These are phyloP conservation scores for Heterocephalus glaber DNA, from an alignment of 2,113 vertebrate genomes.

Conservation along the genomic window DNA sequence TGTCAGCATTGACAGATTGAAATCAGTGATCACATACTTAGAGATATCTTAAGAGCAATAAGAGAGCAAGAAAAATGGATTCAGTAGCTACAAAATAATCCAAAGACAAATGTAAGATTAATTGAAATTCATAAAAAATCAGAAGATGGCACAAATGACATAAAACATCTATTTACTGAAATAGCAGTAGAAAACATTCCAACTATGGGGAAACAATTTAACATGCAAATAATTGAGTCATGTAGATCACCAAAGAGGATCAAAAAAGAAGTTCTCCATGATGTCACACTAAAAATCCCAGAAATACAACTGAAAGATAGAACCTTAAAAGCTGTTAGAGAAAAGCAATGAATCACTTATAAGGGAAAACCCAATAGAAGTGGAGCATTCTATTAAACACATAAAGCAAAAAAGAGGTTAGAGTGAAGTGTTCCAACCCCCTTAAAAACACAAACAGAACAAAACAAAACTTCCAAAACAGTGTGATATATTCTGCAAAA, in stretches of 20 bases:
- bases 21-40: too few species aligned
- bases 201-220: background rate
- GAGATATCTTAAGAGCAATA: too few species aligned
- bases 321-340: background rate
- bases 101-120: too few species aligned
- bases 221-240: background rate
- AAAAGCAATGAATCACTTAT: background rate
- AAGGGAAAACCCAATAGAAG: background rate
- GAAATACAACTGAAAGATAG: background rate
- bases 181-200: background rate
- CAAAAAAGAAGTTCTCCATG: background rate
- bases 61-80: too few species aligned
- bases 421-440: background rate
- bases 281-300: background rate
- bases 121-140: too few species aligned
- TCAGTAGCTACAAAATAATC: too few species aligned
- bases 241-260: background rate
- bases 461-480: background rate
- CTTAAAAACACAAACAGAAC: background rate
- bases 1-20: too few species aligned
- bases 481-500: background rate
- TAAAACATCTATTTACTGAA: background rate
- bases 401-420: background rate
- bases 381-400: background rate
- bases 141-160: background rate